A percentile compares a stretch with the other conserved stretches of the same genome.
Conservation (phyloP, 2,888 invertebrate species). For the Galeopsomyia nigrocyanea region DNA sequence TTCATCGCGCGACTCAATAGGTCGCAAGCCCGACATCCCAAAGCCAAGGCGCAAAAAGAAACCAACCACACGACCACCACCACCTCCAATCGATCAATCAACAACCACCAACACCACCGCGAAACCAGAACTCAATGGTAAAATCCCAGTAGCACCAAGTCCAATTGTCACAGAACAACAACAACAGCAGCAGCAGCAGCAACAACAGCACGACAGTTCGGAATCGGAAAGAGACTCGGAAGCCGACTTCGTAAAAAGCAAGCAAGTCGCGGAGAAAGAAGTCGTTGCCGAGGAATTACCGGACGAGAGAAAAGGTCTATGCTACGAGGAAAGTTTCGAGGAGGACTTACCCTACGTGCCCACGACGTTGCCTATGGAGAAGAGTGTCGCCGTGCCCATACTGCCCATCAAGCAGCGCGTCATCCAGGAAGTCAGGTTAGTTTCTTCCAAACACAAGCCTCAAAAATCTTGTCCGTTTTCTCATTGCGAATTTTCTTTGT, state of each 20-base stretch:
- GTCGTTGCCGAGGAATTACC: conserved; percentile 70
- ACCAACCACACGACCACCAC: conserved; percentile 46
- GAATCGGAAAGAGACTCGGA: conserved; percentile 83
- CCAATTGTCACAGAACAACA: background rate
- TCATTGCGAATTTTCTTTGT: conserved; percentile 12
- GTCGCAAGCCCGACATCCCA: conserved; percentile 56
- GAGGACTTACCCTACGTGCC: conserved; percentile 88
- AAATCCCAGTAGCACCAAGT: conserved; percentile 12
- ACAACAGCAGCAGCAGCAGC: too few relatives aligned
- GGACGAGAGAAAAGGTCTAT: conserved; percentile 81
- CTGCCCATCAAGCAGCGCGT: conserved; percentile 82
- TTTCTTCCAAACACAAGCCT: background rate
- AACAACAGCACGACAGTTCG: conserved; percentile 69
- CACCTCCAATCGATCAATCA: conserved; percentile 28
- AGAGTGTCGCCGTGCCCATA: conserved; percentile 84
- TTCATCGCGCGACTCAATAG: conserved; percentile 55
- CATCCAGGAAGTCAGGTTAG: conserved; percentile 63
- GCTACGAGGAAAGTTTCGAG: conserved; percentile 87
- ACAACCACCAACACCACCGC: conserved; percentile 56
- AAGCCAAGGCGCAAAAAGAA: conserved; percentile 62
- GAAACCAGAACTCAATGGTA: conserved; percentile 53
- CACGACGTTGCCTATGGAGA: conserved; percentile 89
- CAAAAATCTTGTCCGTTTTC: background rate
- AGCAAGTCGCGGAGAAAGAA: conserved; percentile 67
- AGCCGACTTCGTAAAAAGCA: conserved; percentile 68